Conservation (phyloP, 2,113 vertebrate genomes). For the Microcebus lehilahytsara region DNA sequence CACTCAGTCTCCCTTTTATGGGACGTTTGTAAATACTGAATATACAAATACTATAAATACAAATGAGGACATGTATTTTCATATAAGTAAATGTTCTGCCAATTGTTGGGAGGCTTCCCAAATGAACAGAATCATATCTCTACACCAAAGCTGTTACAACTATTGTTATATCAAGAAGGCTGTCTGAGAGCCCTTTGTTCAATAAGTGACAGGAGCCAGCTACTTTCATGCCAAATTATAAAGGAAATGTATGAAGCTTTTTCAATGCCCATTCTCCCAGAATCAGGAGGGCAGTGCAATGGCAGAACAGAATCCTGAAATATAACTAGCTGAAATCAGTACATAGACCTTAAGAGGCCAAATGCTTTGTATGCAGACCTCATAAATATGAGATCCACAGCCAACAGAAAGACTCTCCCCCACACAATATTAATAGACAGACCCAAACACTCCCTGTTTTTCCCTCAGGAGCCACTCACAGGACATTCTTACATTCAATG, state of each 20-base stretch:
- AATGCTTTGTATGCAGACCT: background rate
- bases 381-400: background rate
- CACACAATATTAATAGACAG: background rate
- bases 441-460: background rate
- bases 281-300: background rate
- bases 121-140: background rate
- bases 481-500: background rate
- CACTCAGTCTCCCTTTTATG: background rate
- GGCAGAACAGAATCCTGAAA: background rate
- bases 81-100: background rate
- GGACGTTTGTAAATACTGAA: background rate
- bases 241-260: background rate
- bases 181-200: background rate
- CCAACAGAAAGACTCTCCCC: background rate
- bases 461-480: background rate
- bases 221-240: background rate
- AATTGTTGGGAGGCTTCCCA: background rate
- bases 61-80: background rate
- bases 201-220: background rate
- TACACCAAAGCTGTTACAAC: background rate
- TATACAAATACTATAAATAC: background rate
- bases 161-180: background rate
- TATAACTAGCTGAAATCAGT: background rate
- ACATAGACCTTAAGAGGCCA: background rate
- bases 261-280: background rate